phyloP scores from a whole-genome alignment of 1,140 invertebrate species.

The Drosophila jambulina region DNA sequence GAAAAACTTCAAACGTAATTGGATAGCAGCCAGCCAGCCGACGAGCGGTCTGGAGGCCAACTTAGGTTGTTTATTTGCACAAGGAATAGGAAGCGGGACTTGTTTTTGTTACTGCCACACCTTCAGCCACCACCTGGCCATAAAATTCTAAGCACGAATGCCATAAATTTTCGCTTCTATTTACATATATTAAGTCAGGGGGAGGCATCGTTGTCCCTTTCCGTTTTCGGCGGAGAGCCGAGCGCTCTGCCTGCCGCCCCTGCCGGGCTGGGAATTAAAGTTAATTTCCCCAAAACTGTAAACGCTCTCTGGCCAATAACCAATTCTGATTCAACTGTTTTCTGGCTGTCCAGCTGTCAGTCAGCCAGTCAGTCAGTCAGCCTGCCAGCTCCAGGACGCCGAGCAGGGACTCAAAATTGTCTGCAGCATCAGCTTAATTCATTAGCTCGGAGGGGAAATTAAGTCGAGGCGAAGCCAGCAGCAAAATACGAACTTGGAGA shows the following conservation, averaged over 20 bases:
- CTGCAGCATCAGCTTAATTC: conserved; percentile 74
- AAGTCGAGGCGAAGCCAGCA: conserved; percentile 3
- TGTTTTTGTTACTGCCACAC: conserved; percentile 52
- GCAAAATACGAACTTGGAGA: conserved; percentile 6
- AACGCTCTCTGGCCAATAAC: conserved; percentile 58
- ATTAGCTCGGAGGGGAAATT: conserved; percentile 54
- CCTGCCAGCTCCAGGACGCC: conserved; percentile 20
- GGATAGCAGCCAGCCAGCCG: conserved; percentile 49
- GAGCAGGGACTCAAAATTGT: conserved; percentile 48
- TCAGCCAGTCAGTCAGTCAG: conserved; percentile 2
- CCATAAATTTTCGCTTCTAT: conserved; percentile 78
- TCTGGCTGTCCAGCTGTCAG: conserved; percentile 43
- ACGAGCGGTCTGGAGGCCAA: conserved; percentile 16
- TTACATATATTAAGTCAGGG: conserved; percentile 70
- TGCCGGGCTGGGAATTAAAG: conserved; percentile 44
- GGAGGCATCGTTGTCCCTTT: conserved; percentile 1
- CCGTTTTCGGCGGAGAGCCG: background rate
- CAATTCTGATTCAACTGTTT: conserved; percentile 64
- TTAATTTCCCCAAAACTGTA: conserved; percentile 52
- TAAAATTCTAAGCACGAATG: conserved; percentile 77
- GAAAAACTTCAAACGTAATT: conserved; percentile 75
- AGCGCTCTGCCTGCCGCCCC: background rate
- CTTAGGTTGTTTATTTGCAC: conserved; percentile 43
- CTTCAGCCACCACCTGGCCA: conserved; percentile 58
- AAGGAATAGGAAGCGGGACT: conserved; percentile 22